phyloP scores from a whole-genome alignment of 1,140 invertebrate genomes.

The Platyscapa corneri region DNA sequence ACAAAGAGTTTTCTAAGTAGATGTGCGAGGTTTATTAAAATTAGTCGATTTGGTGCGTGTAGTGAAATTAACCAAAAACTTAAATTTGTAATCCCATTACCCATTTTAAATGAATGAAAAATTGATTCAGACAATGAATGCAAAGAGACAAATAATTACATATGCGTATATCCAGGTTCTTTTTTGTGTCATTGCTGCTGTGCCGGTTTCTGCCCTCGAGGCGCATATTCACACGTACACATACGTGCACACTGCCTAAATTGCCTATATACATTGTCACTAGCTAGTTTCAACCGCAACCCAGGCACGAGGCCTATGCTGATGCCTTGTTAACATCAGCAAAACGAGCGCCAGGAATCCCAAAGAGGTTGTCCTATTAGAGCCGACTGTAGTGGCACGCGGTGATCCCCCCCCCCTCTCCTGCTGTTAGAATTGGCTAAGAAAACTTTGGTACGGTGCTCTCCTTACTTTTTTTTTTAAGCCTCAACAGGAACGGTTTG shows the following conservation, averaged over 20 bases:
- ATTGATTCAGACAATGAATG: background rate
- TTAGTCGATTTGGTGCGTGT: background rate
- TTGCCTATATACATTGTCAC: too few relatives aligned
- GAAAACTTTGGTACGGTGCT: background rate
- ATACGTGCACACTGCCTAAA: background rate
- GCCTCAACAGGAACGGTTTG: too few relatives aligned
- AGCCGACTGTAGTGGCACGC: slow-evolving; percentile 47
- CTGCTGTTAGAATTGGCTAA: background rate
- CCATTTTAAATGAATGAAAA: background rate
- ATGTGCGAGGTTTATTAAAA: background rate
- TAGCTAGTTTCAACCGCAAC: slow-evolving; percentile 61
- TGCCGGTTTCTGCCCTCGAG: slow-evolving; percentile 55
- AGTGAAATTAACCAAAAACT: background rate
- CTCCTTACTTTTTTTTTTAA: background rate
- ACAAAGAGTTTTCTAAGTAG: background rate
- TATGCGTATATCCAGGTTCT: too few relatives aligned
- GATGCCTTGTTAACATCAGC: slow-evolving; percentile 73
- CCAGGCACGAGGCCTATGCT: slow-evolving; percentile 56
- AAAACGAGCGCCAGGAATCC: slow-evolving; percentile 71
- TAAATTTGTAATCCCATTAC: background rate
- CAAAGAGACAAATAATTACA: background rate
- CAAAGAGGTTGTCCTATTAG: slow-evolving; percentile 71
- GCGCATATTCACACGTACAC: background rate
- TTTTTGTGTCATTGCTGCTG: too few relatives aligned
- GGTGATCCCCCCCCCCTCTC: background rate